Conservation (phyloP, 1,140 invertebrate species). For the Pseudomyrmex flavicornis region DNA sequence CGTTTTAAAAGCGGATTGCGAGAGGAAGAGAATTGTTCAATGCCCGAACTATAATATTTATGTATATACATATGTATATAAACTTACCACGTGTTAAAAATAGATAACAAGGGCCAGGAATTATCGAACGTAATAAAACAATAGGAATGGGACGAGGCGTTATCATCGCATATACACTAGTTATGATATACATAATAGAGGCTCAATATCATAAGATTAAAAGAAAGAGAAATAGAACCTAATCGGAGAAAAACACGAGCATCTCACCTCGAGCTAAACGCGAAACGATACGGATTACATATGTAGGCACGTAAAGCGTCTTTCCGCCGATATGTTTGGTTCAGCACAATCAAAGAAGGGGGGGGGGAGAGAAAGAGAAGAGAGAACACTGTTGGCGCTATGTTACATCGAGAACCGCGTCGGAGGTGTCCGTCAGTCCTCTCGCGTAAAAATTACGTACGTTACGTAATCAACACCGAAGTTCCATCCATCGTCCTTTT, state of each 20-base stretch:
- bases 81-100: slow-evolving; percentile 44
- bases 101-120: slow-evolving; percentile 47
- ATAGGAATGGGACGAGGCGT: background rate
- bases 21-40: background rate
- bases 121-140: background rate
- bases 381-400: slow-evolving; percentile 52
- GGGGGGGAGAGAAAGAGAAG: too few species aligned
- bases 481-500: slow-evolving; percentile 17
- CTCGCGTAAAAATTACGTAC: background rate
- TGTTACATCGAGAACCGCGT: slow-evolving; percentile 6
- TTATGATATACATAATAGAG: slow-evolving; percentile 7
- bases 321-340: slow-evolving; percentile 36
- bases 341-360: slow-evolving; percentile 1
- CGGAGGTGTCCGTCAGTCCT: background rate
- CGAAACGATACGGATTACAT: slow-evolving; percentile 25
- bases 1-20: background rate
- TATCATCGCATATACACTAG: slow-evolving; percentile 24
- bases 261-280: slow-evolving; percentile 19
- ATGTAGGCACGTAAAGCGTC: background rate
- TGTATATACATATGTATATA: background rate
- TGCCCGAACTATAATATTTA: background rate
- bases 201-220: slow-evolving; percentile 9
- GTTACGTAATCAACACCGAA: background rate
- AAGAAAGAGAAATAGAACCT: background rate
- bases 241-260: background rate